Conservation (phyloP, 2,888 invertebrate genomes). For the Osmoderma eremita region DNA sequence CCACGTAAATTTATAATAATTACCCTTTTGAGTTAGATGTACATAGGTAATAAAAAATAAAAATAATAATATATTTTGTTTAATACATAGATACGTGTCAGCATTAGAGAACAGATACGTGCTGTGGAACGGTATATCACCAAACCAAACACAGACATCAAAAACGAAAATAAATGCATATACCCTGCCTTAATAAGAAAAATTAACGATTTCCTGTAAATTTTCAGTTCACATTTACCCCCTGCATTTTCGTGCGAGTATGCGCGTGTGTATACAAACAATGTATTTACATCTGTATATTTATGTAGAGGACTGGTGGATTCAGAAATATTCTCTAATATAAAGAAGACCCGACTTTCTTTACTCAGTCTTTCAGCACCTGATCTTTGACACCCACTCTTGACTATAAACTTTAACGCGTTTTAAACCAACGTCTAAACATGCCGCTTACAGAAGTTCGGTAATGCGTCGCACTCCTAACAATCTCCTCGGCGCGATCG, state of each 20-base stretch:
- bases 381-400: slow-evolving; percentile 47
- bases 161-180: slow-evolving; percentile 17
- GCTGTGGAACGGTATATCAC: background rate
- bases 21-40: no score
- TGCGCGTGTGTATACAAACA: slow-evolving; percentile 26
- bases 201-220: slow-evolving; percentile 56
- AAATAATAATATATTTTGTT: no score
- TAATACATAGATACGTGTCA: no score
- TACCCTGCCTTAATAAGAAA: slow-evolving; percentile 34
- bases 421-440: slow-evolving; percentile 40
- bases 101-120: no score
- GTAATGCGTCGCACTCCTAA: slow-evolving; percentile 36
- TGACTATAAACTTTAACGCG: slow-evolving; percentile 41
- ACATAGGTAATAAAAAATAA: no score
- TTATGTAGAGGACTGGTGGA: slow-evolving; percentile 31
- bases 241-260: slow-evolving; percentile 22
- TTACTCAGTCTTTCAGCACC: slow-evolving; percentile 43
- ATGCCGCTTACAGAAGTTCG: slow-evolving; percentile 35
- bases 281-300: slow-evolving; percentile 37
- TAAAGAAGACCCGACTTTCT: slow-evolving; percentile 34
- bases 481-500: slow-evolving; percentile 14
- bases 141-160: slow-evolving; percentile 20
- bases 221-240: slow-evolving; percentile 49
- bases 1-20: no score
- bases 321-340: slow-evolving; percentile 36